Percentiles rank a stretch among this genome's conserved stretches.
Evolutionary conservation across 2,797 vertebrate species (phyloP).

Genomic region (Sebastiscus albofasciatus): DNA sequence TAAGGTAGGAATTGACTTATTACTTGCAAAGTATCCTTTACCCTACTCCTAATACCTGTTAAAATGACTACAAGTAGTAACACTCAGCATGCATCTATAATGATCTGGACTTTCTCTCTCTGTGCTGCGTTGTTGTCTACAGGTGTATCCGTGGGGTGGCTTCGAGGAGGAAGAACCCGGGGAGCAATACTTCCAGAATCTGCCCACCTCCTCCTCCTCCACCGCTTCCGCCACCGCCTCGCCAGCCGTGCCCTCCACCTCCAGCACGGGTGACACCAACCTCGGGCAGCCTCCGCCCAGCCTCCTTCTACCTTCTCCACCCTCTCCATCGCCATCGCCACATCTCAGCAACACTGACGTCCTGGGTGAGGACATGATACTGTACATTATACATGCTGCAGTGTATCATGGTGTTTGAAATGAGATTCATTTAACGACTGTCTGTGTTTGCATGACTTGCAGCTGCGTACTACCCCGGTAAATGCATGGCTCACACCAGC

Average conservation of each 20-base stretch:
- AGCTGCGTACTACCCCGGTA: slow-evolving; percentile 94
- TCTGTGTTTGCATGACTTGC: slow-evolving; percentile 9
- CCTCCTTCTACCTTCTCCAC: slow-evolving; percentile 75
- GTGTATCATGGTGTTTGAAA: not conserved
- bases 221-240: slow-evolving; percentile 84
- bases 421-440: not conserved
- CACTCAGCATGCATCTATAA: not conserved
- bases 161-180: slow-evolving; percentile 97
- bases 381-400: slow-evolving; percentile 58
- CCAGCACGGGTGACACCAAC: slow-evolving; percentile 80
- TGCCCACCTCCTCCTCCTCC: slow-evolving; percentile 91
- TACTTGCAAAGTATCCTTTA: not conserved
- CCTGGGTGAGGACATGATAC: slow-evolving; percentile 87
- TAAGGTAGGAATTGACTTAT: not conserved
- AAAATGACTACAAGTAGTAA: not conserved
- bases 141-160: slow-evolving; percentile 95
- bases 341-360: slow-evolving; percentile 91
- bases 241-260: slow-evolving; percentile 83
- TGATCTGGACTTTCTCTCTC: not conserved
- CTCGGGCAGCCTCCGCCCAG: slow-evolving; percentile 81
- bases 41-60: not conserved
- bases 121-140: slow-evolving; percentile 27
- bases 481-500: slow-evolving; percentile 98
- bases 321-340: slow-evolving; percentile 70
- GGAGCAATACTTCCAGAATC: slow-evolving; percentile 93